Evolutionary conservation across 1,140 invertebrate species (phyloP), one percentile per base, ranked within the genome.

Genomic region (Papilio glaucus): DNA sequence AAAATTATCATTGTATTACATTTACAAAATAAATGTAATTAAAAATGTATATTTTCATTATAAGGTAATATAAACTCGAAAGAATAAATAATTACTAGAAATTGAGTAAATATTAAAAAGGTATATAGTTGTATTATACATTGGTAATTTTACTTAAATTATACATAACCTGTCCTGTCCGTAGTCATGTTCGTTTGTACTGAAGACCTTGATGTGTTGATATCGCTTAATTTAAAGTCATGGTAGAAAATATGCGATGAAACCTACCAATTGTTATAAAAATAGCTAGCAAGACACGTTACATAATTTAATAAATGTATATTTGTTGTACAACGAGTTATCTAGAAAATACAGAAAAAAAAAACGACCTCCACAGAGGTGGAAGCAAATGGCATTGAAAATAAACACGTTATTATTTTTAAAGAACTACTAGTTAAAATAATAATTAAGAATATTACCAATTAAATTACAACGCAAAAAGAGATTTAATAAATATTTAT

Each of bases 131-230:
- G 18, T 65, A 65, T 21, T 38, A 63, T 38, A 15, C 15, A 65
- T 39, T 38, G 41, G 26, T 62, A 62, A 62, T 62, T 37, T 62
- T 62, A 37, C 29, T 37, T 8, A 13, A 62, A 61, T 61, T 29
- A 61, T 26, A 61, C 15, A 61, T 61, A 68, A 45, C 41, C 65
- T 4, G 65, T 68, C 65, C 18, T 18, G 62, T 7, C 42, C n/a
- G 15, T 18, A 67, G 21, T 26, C 63, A 67, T 68, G 41, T 68
- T 26, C n/a, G 65, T 39, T 68, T 26, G 21, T 26, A 57, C 18
- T 38, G 24, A 68, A 68, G 65, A 69, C 67, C 67, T 69, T 69
- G 67, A 69, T 33, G 41, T 49, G 41, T 49, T 49, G 67, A 69
- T 69, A 69, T 15, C 42, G 67, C 24, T 33, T 49, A 49, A 69